Evolutionary conservation across 2,888 invertebrate species (phyloP).

Genomic region (Nomada ferruginata): DNA sequence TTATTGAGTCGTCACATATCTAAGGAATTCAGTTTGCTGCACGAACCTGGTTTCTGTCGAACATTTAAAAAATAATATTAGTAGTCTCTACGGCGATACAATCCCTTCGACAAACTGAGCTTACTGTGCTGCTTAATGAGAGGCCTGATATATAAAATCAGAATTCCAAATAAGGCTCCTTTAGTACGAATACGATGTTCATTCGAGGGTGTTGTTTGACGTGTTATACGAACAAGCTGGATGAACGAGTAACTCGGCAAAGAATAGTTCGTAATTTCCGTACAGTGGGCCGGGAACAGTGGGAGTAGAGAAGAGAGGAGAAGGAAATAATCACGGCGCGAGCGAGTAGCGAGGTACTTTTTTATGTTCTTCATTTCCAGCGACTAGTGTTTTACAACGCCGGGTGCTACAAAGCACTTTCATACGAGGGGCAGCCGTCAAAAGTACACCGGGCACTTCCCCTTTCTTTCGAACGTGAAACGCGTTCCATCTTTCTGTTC

Average conservation of each 20-base stretch:
- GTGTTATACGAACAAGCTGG: constrained; percentile 7
- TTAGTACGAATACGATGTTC: too few species aligned
- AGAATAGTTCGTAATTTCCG: constrained; percentile 39
- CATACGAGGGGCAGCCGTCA: constrained; percentile 62
- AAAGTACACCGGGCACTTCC: constrained; percentile 63
- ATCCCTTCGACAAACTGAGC: too few species aligned
- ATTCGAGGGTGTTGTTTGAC: constrained; percentile 24
- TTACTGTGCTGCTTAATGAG: too few species aligned
- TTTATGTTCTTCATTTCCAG: constrained; percentile 27
- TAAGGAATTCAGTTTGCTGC: too few species aligned
- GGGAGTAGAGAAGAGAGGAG: background rate
- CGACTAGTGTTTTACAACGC: constrained; percentile 63
- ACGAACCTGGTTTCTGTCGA: too few species aligned
- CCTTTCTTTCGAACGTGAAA: constrained; percentile 49
- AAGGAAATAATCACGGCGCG: constrained; percentile 41
- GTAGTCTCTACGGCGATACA: too few species aligned
- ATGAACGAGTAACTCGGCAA: constrained; percentile 24
- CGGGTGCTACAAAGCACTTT: constrained; percentile 62
- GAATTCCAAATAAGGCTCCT: too few species aligned
- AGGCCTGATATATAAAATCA: too few species aligned
- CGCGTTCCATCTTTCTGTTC: constrained; percentile 38
- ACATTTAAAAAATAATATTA: too few species aligned
- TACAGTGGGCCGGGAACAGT: background rate
- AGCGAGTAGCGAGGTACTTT: constrained; percentile 24
- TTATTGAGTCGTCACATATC: too few species aligned